Evolutionary conservation across 2,797 vertebrate species (phyloP), one percentile per base, ranked within the genome.

Genomic region (Avahi laniger): DNA sequence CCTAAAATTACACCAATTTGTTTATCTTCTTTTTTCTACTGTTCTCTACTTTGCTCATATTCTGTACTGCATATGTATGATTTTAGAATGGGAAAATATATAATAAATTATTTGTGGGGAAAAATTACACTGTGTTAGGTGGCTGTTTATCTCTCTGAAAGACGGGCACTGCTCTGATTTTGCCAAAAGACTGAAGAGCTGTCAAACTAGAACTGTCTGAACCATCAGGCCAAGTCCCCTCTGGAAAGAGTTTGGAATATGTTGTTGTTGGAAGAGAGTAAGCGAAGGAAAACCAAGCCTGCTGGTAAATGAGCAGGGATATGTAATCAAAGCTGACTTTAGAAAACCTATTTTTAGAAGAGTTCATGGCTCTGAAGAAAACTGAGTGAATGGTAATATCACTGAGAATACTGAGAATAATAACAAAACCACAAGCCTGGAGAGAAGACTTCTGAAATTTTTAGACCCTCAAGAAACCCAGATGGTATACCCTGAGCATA

Each of bases 281-380:
- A 95, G 35, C 17, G 72, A 89, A 46, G 46, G 61, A 46, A 84
- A 86, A 81, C 65, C 85, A 80, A 43, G 65, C 59, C 48, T 81
- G 35, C 35, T 72, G 48, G 87, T 92, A 93, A 93, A 33, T 76
- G 89, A 93, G 94, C 96, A 95, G 93, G 59, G 67, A 22, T 14
- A 13, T 63, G 89, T 91, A 90, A 97, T 80, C 72, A 92, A 93
- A 85, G 85, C 91, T 88, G 81, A 88, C 18, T 78, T 96, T 63
- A 84, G 69, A 83, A 79, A 57, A 91, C 28, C 38, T 94, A 78
- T 94, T 91, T 97, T 97, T 95, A 94, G 93, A 97, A 59, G 69
- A 94, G 82, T 65, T 94, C 15, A 48, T 67, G 59, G 48, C 59
- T 87, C 59, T 95, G 14, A 72, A 59, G 80, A 94, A 89, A 88